Conservation (phyloP, 2,113 vertebrate species). For the Stigmatopora nigra region DNA sequence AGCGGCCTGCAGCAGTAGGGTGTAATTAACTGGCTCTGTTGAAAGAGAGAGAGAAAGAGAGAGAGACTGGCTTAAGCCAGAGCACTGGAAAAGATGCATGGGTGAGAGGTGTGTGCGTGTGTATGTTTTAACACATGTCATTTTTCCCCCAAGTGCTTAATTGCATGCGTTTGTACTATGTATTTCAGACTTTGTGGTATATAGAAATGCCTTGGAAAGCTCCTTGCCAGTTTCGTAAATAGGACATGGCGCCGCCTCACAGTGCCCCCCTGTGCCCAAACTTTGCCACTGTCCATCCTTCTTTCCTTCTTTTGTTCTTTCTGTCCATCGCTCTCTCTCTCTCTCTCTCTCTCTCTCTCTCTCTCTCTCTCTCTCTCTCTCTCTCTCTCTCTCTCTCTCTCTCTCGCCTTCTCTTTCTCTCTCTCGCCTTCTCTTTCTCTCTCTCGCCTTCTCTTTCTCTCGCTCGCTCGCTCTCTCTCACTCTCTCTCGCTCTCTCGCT, state of each 20-base stretch:
- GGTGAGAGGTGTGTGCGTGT: constrained; percentile 48
- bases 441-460: constrained; percentile 50
- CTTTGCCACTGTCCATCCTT: constrained; percentile 56
- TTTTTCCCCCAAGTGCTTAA: constrained; percentile 46
- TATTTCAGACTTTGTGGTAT: constrained; percentile 34
- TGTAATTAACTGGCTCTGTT: constrained; percentile 81
- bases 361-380: too few species aligned
- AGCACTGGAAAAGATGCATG: constrained; percentile 51
- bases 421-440: too few species aligned
- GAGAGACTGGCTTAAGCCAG: constrained; percentile 61
- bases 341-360: too few species aligned
- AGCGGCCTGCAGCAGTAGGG: constrained; percentile 76
- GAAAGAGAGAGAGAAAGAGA: constrained; percentile 73
- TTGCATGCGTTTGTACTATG: constrained; percentile 52
- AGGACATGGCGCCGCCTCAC: constrained; percentile 51
- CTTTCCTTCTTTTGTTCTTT: constrained; percentile 2
- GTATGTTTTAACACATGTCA: constrained; percentile 41
- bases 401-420: too few species aligned
- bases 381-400: too few species aligned
- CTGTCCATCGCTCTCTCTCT: too few species aligned
- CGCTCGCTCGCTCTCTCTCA: neutral
- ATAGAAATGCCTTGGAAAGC: constrained; percentile 46
- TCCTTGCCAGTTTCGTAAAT: constrained; percentile 25
- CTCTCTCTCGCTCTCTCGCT: too few species aligned
- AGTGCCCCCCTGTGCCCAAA: constrained; percentile 73